phyloP scores from a whole-genome alignment of 64 coral and sea anemone genomes.

The Astreopora myriophthalma region DNA sequence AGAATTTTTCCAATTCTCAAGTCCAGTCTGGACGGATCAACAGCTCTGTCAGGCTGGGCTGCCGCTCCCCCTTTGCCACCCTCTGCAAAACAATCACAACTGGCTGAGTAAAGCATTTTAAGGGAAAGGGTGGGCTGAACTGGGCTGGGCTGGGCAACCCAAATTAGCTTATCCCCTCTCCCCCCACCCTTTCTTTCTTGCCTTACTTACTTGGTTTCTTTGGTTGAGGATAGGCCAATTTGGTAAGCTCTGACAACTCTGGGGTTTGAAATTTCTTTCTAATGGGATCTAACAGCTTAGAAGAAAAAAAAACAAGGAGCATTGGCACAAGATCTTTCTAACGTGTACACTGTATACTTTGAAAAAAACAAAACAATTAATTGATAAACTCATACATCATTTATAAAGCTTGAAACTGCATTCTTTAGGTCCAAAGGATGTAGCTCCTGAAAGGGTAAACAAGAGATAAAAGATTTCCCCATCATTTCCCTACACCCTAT shows the following conservation, averaged over 20 bases:
- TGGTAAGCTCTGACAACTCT: constrained; percentile 77
- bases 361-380: neutral
- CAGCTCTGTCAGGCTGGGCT: constrained; percentile 47
- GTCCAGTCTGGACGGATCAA: constrained; percentile 92
- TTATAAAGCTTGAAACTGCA: constrained; percentile 76
- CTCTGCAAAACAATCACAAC: constrained; percentile 32
- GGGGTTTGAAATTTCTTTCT: constrained; percentile 90
- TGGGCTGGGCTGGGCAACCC: too few relatives aligned
- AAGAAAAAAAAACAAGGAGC: neutral
- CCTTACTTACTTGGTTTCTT: constrained; percentile 76
- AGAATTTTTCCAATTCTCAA: constrained; percentile 92
- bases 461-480: too few relatives aligned
- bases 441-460: constrained; percentile 67
- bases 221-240: constrained; percentile 75
- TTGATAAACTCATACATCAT: constrained; percentile 61
- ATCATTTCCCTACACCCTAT: too few relatives aligned
- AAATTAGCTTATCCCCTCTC: too few relatives aligned
- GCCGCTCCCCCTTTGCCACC: constrained; percentile 10
- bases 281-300: constrained; percentile 84
- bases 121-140: too few relatives aligned
- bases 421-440: constrained; percentile 96
- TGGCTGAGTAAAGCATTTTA: neutral
- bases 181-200: neutral
- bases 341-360: neutral
- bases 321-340: neutral